Evolutionary conservation across 2,797 vertebrate genomes (phyloP).

Genomic region (Brachyrhaphis roseni): DNA sequence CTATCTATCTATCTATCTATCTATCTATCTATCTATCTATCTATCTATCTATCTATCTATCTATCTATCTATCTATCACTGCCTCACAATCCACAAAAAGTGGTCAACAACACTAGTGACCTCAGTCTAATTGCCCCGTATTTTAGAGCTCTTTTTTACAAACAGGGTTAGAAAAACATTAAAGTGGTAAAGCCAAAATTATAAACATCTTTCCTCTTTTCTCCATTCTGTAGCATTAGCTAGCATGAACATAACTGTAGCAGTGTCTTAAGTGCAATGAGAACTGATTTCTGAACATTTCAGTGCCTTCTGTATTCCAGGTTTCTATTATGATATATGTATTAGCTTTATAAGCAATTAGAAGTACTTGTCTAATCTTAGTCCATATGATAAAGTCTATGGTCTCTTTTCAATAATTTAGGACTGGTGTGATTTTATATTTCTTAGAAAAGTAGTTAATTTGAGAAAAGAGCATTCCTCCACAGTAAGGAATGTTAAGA

Average conservation of each 20-base stretch:
- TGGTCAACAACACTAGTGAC: not conserved
- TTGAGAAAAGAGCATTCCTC: too few relatives aligned
- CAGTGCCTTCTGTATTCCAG: not conserved
- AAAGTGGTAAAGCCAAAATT: not conserved
- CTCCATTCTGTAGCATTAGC: not conserved
- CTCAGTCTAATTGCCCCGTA: not conserved
- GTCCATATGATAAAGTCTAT: not conserved
- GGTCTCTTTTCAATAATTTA: not conserved
- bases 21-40: too few relatives aligned
- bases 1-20: too few relatives aligned
- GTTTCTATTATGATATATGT: not conserved
- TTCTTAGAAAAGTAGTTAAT: not conserved
- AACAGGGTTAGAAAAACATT: not conserved
- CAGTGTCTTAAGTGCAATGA: not conserved
- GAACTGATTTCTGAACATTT: not conserved
- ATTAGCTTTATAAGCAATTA: not conserved
- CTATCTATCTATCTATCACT: not conserved
- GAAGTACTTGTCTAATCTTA: not conserved
- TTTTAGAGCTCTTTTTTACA: slow-evolving; percentile 1
- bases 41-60: too few relatives aligned
- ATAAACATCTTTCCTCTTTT: not conserved
- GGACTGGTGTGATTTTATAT: not conserved
- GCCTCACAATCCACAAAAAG: not conserved
- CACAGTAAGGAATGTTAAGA: not conserved
- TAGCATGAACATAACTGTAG: not conserved